These are phyloP conservation scores for Anolis apletophallus DNA, from an alignment of 2,797 vertebrate species.

Conservation along the genomic window DNA sequence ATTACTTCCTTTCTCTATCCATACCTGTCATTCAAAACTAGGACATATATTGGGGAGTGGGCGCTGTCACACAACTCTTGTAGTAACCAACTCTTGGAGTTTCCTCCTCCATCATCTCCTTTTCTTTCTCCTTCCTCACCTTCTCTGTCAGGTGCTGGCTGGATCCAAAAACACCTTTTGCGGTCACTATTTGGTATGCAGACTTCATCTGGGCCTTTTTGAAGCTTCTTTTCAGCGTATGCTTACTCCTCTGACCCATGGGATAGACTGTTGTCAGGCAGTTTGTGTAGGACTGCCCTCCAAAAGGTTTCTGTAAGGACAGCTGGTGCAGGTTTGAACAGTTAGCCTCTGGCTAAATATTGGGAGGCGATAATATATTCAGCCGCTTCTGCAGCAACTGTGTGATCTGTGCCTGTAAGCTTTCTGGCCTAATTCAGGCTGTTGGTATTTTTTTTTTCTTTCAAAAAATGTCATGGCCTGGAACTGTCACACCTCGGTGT, in stretches of 20 bases:
- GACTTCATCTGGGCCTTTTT: not conserved
- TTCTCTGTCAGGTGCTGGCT: not conserved
- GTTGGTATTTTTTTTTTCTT: not conserved
- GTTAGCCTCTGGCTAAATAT: not conserved
- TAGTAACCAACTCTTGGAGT: too few species aligned
- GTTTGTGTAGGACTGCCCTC: not conserved
- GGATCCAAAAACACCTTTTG: not conserved
- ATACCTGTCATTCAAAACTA: too few species aligned
- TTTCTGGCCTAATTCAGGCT: not conserved
- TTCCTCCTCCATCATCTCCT: too few species aligned
- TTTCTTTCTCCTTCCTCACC: too few species aligned
- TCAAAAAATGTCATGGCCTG: not conserved
- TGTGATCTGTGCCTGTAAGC: not conserved
- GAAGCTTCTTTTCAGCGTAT: not conserved
- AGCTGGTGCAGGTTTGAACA: not conserved
- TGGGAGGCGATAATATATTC: not conserved
- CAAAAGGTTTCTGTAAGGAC: not conserved
- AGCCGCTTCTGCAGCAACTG: not conserved
- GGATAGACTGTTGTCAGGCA: not conserved
- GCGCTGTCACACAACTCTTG: too few species aligned
- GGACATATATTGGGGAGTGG: too few species aligned
- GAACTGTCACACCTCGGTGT: not conserved
- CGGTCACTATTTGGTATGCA: not conserved
- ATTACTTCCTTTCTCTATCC: too few species aligned
- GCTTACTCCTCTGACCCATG: not conserved